Evolutionary conservation across 2,888 invertebrate species (phyloP), one percentile per base, ranked within the genome.

Genomic region (Hydraecia micacea): DNA sequence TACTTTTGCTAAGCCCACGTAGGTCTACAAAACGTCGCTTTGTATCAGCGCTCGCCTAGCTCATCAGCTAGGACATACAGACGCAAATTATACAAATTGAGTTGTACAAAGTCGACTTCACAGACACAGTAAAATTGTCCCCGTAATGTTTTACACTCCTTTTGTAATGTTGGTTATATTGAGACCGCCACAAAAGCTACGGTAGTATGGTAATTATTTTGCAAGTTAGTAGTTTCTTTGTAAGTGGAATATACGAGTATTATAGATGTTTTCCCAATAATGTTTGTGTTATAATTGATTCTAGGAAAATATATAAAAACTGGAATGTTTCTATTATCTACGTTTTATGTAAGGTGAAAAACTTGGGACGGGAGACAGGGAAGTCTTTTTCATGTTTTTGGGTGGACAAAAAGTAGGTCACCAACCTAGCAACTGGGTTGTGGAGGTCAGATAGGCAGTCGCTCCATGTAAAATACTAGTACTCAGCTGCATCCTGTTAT

Each of bases 81-180:
- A 67, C 42, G 75, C 55, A 81, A 87, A 89, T 88, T 87, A 89
- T 75, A 90, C 80, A 89, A 90, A 90, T 90, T 89, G 85, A 89
- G 83, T 90, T 85, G 74, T 67, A 76, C 86, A 79, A 79, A 74
- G 73, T 73, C 63, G 60, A 70, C 60, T 66, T 79, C 65, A 36
- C 67, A 73, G 79, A 81, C 72, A 66, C 75, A 80, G 75, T 80
- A 72, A 77, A 86, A 83, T 83, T 75, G 80, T 80, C 32, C 18
- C 71, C 28, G 68, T 85, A 68, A 84, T 85, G 83, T 78, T 68
- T 72, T 74, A 73, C 75, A 68, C 65, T 82, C 65, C 63, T 81
- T 71, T 86, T 85, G 79, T 79, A 81, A 84, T 72, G 77, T 69
- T 69, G 42, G 73, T 63, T 58, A 49, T 79, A 82, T 74, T 76